phyloP scores from a whole-genome alignment of 1,140 invertebrate genomes.

The Plectrocnemia conspersa region DNA sequence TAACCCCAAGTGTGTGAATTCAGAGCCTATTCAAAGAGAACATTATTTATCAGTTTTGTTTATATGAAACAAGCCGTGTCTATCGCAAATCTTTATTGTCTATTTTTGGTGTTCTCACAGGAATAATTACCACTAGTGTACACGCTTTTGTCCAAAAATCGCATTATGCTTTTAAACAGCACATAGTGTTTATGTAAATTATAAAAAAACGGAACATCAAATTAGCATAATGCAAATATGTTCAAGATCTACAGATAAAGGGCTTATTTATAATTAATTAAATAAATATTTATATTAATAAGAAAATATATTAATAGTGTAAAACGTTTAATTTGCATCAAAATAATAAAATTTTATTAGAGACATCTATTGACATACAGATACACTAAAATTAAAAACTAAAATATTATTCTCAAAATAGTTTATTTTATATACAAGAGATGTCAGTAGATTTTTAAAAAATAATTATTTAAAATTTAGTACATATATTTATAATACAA shows the following conservation, averaged over 20 bases:
- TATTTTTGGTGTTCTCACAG: constrained; percentile 12
- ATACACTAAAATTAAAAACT: background rate
- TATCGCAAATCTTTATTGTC: constrained; percentile 16
- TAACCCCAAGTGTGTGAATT: no score
- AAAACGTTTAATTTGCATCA: background rate
- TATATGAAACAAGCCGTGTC: constrained; percentile 7
- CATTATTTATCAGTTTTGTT: constrained; percentile 10
- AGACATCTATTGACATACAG: background rate
- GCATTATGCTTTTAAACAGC: no score
- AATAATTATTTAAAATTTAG: background rate
- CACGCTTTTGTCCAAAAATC: no score
- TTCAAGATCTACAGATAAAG: no score
- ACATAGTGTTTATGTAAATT: no score
- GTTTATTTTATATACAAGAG: no score
- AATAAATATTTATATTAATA: constrained; percentile 4
- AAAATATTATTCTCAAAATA: no score
- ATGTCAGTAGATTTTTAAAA: no score
- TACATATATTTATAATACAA: background rate
- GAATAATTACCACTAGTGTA: background rate
- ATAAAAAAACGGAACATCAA: no score
- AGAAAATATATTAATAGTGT: background rate
- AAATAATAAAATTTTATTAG: background rate
- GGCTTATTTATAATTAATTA: no score
- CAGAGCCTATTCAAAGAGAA: no score
- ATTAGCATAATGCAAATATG: no score